Evolutionary conservation across 53 echinoderm and acorn worm species (phyloP).

Genomic region (Holothuria scabra): DNA sequence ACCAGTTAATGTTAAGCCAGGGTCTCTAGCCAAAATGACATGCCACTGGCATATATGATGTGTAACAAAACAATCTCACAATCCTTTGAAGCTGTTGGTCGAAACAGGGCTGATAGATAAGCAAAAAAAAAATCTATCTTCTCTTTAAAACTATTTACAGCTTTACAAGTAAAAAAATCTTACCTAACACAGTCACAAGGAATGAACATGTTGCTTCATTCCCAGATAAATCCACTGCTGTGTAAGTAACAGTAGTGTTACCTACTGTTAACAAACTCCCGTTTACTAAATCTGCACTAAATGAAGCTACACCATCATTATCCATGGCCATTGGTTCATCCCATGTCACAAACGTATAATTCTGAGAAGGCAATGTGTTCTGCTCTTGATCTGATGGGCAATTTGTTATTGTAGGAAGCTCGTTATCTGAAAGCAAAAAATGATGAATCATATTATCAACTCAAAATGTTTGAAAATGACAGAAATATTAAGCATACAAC

Average conservation of each 20-base stretch:
- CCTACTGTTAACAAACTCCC: conserved; percentile 53
- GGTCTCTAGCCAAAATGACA: no score
- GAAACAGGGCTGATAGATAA: no score
- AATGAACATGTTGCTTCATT: conserved; percentile 63
- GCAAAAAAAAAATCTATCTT: no score
- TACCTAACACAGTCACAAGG: conserved; percentile 61
- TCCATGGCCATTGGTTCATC: conserved; percentile 16
- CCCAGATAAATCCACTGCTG: conserved; percentile 51
- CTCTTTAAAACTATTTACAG: not conserved
- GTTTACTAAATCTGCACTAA: not conserved
- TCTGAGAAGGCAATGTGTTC: not conserved
- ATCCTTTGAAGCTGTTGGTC: no score
- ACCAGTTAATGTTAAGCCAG: no score
- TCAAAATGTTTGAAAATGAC: no score
- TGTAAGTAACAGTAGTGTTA: conserved; percentile 43
- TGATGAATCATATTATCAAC: no score
- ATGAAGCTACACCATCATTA: conserved; percentile 32
- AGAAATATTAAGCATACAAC: no score
- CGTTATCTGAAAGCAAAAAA: conserved; percentile 6
- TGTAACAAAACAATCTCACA: no score
- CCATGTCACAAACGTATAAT: conserved; percentile 24
- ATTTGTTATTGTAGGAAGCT: not conserved
- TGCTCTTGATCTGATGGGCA: not conserved
- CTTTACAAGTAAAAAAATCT: not conserved
- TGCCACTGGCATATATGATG: no score